Evolutionary conservation across 2,113 vertebrate genomes (phyloP), one percentile per base, ranked within the genome.

Genomic region (Odontesthes bonariensis): DNA sequence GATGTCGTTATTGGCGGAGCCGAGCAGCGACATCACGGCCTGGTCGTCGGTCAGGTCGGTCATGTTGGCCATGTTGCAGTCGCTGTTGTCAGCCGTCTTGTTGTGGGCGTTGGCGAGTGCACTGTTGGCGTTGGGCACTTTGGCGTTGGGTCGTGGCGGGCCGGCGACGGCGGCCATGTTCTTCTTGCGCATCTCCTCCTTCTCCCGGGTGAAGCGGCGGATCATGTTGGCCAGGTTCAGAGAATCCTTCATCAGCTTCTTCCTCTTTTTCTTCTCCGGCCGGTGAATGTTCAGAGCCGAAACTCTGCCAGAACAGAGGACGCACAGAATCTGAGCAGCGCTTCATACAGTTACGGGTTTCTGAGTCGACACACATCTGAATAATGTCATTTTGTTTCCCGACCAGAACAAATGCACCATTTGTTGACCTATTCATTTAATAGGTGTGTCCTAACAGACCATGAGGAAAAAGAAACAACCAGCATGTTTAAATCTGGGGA

Each of bases 261-360:
- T 99, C 86, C 94, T 89, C 93, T 98, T 99, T 85, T 99, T 99
- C 92, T 99, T 99, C 70, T 99, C 97, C 19, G 96, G 96, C 8
- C 98, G 97, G 78, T 96, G 95, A 67, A 95, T 93, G 85, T 96
- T 98, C 82, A 99, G 95, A 80, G 95, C 91, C 60, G 94, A 93
- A 81, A 96, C 97, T 70, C 97, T 99, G 91, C 8, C 0, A 16
- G 16, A 20, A 32, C 17, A 55, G 9, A 40, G 70, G 5, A 27
- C 27, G 27, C 27, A 27, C 27, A 27, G 27, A 27, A 27, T 3
- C 27, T 27, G 27, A 27, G 27, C 27, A 27, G 27, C 3, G 27
- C 27, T 27, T 27, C 27, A 27, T 27, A 27, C 3, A 27, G 27
- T 27, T 27, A 27, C 27, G 27, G 27, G 27, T 27, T 3, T 27